Evolutionary conservation across 2,888 invertebrate genomes (phyloP), one percentile per base, ranked within the genome.

Genomic region (Pocota personata): DNA sequence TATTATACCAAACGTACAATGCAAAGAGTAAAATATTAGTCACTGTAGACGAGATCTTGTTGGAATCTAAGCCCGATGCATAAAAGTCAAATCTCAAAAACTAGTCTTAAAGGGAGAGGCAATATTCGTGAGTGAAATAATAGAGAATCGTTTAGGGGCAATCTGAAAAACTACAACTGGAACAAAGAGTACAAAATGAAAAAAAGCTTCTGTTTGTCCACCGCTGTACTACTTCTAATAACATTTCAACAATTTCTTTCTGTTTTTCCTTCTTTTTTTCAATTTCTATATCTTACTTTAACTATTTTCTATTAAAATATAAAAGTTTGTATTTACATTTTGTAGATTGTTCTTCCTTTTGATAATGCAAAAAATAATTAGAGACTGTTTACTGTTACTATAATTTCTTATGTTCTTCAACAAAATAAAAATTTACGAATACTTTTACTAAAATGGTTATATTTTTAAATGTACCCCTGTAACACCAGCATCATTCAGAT

Each of bases 341-440:
- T 58, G 16, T 40, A 16, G 4, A 67, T 55, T 40, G 0, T 27
- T 55, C 10, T 50, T 52, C 46, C 50, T 32, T 43, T 30, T 62
- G 8, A 48, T 24, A 46, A 58, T 8, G 60, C n/a, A 43, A 19
- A n/a, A 16, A 16, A 46, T 52, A 72, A 32, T 27, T 66, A 67
- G 30, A 67, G 67, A 77, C 58, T 77, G 67, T 77, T 37, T 58
- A 77, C 58, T 77, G 67, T 77, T 37, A 46, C 64, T 75, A 62
- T 19, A 57, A 43, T 40, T 43, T 40, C 40, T 55, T 60, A 37
- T 24, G 19, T 43, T 55, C 27, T 30, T 43, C n/a, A 43, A 40
- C 8, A 32, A 57, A 72, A 60, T 43, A 52, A 32, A 58, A 32
- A 43, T 14, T 35, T 55, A 14, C n/a, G 52, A 52, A 1, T 14